Percentiles rank a stretch among this genome's conserved stretches.
Conservation (phyloP, 2,113 vertebrate species). For the Odobenus rosmarus region DNA sequence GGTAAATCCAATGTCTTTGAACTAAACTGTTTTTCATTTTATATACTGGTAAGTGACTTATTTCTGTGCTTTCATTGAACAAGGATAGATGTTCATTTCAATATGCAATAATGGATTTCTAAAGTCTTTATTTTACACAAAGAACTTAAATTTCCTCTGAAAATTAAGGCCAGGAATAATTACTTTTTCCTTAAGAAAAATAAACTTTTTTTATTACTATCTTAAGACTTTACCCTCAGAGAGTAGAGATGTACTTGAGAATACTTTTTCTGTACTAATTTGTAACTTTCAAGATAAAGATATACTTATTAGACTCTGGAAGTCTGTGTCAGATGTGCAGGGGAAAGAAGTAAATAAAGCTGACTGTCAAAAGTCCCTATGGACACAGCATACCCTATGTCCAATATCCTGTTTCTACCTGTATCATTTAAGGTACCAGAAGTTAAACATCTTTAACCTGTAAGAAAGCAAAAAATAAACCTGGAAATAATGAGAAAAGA, state of each 20-base stretch:
- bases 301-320: background rate
- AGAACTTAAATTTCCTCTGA: constrained; percentile 55
- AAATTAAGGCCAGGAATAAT: constrained; percentile 14
- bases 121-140: background rate
- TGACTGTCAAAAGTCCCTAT: background rate
- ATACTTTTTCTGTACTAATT: background rate
- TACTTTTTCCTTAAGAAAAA: constrained; percentile 48
- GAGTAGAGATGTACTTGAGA: background rate
- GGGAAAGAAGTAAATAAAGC: background rate
- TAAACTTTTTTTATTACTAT: background rate
- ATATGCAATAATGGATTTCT: constrained; percentile 17
- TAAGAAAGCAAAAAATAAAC: constrained; percentile 37
- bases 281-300: constrained; percentile 25
- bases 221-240: background rate
- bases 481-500: constrained; percentile 38
- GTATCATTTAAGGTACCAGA: background rate
- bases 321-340: background rate
- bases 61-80: constrained; percentile 44
- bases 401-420: background rate
- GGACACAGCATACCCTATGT: background rate
- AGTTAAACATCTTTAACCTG: background rate
- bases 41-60: constrained; percentile 25
- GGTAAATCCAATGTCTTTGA: constrained; percentile 53
- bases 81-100: background rate
- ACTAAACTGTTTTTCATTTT: constrained; percentile 34